Evolutionary conservation across 2,113 vertebrate species (phyloP), one percentile per base, ranked within the genome.

Genomic region (Tachycineta bicolor): DNA sequence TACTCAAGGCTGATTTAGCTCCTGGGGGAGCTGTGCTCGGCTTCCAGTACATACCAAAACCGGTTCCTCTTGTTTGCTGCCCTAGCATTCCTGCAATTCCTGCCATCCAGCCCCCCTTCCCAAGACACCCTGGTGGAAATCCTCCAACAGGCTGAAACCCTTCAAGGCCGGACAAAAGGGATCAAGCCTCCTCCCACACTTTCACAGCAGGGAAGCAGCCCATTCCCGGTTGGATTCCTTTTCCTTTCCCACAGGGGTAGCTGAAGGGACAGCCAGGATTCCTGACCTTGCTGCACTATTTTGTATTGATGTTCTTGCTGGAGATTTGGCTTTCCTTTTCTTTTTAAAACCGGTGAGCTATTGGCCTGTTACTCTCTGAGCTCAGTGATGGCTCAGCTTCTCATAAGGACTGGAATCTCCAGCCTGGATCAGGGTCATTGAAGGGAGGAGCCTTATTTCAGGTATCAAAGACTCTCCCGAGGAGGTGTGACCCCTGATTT

Each of bases 81-180:
- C 8, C 58, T 81, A 28, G 52, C 79, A 89, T 94, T 95, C 90
- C 58, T 93, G 47, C 50, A 75, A 76, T 89, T 92, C 92, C 58
- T 91, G 15, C 43, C 5, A 3, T 34, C 33, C 10, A 58, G 24
- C 62, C 25, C 34, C 67, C 53, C 46, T 74, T 69, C 34, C 22
- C 21, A 63, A 34, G 3, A 2, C 26, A n/a, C 9, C 14, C 15
- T 18, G 37, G n/a, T 44, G 15, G 53, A 46, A 59, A 63, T 39
- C 70, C 34, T 64, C 29, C 26, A 14, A 17, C 17, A 34, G 46
- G 52, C 47, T 65, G 47, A 78, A 67, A 46, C 22, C 4, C 3
- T 39, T 53, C 29, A 24, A 26, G 29, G 31, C 20, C 23, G 26
- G n/a, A 43, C 18, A 22, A 26, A 65, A 78, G 69, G 56, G 22